Evolutionary conservation across 1,140 invertebrate species (phyloP).

Genomic region (Bombus sylvicola): DNA sequence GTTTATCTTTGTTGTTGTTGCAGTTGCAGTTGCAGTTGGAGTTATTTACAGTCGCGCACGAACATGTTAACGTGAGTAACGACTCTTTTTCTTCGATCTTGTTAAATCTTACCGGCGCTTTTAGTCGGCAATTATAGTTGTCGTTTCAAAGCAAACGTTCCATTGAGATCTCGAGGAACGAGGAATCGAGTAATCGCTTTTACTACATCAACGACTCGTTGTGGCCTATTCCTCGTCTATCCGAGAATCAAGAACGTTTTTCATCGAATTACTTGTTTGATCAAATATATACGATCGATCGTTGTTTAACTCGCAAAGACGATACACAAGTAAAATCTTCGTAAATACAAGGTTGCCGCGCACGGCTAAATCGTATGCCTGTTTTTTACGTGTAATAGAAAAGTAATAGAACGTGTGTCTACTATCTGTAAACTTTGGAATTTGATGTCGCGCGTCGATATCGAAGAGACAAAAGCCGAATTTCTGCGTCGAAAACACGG

Average conservation of each 20-base stretch:
- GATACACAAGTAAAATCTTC: too few species aligned
- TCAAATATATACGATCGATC: neutral
- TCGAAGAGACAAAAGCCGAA: neutral
- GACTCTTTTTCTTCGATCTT: accelerated
- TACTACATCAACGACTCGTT: neutral
- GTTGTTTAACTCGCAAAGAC: neutral
- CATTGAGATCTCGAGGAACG: neutral
- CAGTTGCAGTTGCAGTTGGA: neutral
- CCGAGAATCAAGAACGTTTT: neutral
- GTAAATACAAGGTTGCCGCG: too few species aligned
- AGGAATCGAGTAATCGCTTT: neutral
- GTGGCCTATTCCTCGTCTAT: neutral
- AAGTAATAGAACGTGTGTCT: too few species aligned
- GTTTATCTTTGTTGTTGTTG: neutral
- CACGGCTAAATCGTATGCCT: too few species aligned
- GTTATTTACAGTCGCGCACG: neutral
- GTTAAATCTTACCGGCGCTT: accelerated
- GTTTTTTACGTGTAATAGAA: too few species aligned
- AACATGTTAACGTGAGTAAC: neutral
- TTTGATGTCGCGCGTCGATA: too few species aligned
- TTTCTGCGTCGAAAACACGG: neutral
- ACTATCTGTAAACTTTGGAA: too few species aligned
- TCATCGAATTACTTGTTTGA: neutral
- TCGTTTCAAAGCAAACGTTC: neutral
- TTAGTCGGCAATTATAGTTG: neutral